phyloP scores from a whole-genome alignment of 2,113 vertebrate species.

The Ancistrus triradiatus region DNA sequence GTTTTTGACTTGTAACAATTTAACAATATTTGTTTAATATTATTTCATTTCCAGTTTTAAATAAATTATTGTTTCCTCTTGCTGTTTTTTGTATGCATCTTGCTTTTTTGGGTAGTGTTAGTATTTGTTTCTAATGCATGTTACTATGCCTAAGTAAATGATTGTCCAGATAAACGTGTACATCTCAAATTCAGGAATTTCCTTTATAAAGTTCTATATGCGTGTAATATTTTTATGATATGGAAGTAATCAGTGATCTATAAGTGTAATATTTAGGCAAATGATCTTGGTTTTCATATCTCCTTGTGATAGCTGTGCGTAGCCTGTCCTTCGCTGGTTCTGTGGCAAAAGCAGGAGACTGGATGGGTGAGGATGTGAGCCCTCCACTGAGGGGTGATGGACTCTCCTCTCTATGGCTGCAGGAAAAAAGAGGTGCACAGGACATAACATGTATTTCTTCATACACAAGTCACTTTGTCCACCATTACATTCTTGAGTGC shows the following conservation, averaged over 20 bases:
- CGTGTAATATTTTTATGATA: no score
- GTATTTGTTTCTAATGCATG: no score
- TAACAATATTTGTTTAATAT: no score
- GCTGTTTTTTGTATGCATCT: no score
- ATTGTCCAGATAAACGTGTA: background rate
- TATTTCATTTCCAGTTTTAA: no score
- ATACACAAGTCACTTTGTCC: background rate
- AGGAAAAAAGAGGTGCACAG: constrained; percentile 79
- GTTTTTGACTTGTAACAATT: no score
- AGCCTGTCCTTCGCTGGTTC: constrained; percentile 77
- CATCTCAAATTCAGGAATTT: no score
- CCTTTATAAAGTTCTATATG: no score
- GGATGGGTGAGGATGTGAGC: constrained; percentile 69
- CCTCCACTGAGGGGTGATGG: constrained; percentile 54
- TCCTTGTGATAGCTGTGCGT: constrained; percentile 66
- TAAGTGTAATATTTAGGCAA: background rate
- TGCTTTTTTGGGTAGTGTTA: no score
- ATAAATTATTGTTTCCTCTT: no score
- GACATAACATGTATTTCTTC: no score
- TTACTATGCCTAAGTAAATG: constrained; percentile 36
- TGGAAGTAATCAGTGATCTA: no score
- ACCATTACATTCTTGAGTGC: background rate
- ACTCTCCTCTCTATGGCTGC: constrained; percentile 64
- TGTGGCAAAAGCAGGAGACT: constrained; percentile 57
- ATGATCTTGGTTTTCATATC: constrained; percentile 38